Percentiles rank a stretch among this genome's conserved stretches.
These are phyloP conservation scores for Apus apus DNA, from an alignment of 2,113 vertebrate species.

Conservation along the genomic window DNA sequence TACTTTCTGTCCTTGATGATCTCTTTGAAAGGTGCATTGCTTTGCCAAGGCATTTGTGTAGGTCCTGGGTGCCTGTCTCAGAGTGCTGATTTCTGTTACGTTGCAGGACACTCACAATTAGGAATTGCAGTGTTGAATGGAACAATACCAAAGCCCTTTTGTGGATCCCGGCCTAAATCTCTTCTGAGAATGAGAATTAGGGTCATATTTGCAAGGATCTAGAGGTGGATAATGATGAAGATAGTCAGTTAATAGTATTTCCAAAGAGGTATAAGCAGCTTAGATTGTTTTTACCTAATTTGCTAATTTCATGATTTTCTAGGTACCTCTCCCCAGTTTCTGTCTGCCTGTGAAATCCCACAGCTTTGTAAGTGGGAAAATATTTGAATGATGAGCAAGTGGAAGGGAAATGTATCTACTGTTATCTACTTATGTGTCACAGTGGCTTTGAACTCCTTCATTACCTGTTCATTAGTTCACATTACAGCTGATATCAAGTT, in stretches of 20 bases:
- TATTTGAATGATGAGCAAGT: not conserved
- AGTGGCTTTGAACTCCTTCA: slow-evolving; percentile 40
- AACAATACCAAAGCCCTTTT: not conserved
- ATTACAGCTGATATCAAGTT: slow-evolving; percentile 55
- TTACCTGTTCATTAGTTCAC: slow-evolving; percentile 63
- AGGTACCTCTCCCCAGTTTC: not conserved
- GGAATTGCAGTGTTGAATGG: not conserved
- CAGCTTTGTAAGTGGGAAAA: not conserved
- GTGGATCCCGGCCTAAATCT: not conserved
- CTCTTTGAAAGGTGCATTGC: not conserved
- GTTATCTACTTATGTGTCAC: not conserved
- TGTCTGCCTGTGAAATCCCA: not conserved
- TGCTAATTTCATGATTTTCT: not conserved
- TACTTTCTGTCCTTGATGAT: not conserved
- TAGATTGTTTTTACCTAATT: not conserved
- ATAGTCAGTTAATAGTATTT: not conserved
- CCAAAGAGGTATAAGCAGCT: not conserved
- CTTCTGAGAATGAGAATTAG: not conserved
- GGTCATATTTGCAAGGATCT: not conserved
- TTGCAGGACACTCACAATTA: not conserved
- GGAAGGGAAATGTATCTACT: not conserved
- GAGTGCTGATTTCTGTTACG: fast-evolving
- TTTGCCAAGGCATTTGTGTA: not conserved
- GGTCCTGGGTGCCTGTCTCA: not conserved
- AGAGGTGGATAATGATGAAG: not conserved